Percentiles rank a stretch among this genome's conserved stretches.
Evolutionary conservation across 2,113 vertebrate genomes (phyloP).

Genomic region (Hystrix brachyura): DNA sequence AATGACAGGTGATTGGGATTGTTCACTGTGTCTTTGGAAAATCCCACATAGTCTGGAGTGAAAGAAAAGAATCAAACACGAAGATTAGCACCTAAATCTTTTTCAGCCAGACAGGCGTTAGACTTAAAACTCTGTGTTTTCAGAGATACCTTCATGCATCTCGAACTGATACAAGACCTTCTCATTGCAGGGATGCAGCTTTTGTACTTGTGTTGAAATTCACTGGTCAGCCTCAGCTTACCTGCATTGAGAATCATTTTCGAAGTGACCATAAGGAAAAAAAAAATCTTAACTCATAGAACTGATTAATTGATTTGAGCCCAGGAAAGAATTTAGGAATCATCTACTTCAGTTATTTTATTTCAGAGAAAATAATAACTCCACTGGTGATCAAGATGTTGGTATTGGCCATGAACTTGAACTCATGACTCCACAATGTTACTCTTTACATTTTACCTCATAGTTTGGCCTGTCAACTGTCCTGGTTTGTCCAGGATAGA

Average conservation of each 20-base stretch:
- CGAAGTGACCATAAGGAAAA: background rate
- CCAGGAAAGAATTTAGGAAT: slow-evolving; percentile 13
- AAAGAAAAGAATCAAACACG: background rate
- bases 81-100: background rate
- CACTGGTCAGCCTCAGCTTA: background rate
- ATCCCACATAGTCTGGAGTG: background rate
- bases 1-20: background rate
- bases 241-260: background rate
- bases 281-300: background rate
- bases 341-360: slow-evolving; percentile 15
- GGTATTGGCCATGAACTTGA: background rate
- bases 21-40: slow-evolving; percentile 10
- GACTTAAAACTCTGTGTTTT: background rate
- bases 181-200: background rate
- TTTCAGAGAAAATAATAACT: background rate
- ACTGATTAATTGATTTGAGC: background rate
- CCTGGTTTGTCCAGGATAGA: background rate
- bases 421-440: background rate
- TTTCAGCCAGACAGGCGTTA: background rate
- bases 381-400: background rate
- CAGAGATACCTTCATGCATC: background rate
- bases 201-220: background rate
- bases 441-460: background rate
- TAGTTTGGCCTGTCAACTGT: background rate
- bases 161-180: background rate